Evolutionary conservation across 2,113 vertebrate species (phyloP).

Genomic region (Carassius gibelio): DNA sequence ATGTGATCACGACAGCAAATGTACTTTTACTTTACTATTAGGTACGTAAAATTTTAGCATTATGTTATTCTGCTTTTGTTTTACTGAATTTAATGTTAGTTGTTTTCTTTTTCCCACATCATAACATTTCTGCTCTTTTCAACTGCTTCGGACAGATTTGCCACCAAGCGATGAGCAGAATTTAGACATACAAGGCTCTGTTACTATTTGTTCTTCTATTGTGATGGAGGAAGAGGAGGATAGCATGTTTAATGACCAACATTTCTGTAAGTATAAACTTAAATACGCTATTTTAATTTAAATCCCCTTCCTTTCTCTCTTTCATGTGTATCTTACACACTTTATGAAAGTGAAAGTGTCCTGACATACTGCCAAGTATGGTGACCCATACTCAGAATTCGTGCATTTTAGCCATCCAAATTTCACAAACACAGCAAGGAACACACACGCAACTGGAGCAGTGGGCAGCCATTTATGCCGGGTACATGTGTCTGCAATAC

Average conservation of each 20-base stretch:
- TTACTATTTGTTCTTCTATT: conserved; percentile 24
- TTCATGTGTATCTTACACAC: background rate
- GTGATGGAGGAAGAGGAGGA: conserved; percentile 9
- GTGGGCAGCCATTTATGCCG: too few species aligned
- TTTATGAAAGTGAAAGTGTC: too few species aligned
- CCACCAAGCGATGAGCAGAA: conserved; percentile 47
- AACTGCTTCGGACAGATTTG: conserved; percentile 31
- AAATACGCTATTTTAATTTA: background rate
- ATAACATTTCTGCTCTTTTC: background rate
- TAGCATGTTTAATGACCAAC: conserved; percentile 33
- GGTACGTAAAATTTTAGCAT: too few species aligned
- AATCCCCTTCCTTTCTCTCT: background rate
- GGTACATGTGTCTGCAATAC: background rate
- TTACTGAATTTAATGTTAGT: background rate
- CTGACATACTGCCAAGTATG: too few species aligned
- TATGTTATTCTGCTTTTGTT: background rate
- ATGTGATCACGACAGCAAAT: background rate
- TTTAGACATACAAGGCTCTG: conserved; percentile 37
- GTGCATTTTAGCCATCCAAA: too few species aligned
- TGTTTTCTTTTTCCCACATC: background rate
- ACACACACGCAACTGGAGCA: too few species aligned
- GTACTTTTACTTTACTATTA: background rate
- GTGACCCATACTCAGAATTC: too few species aligned
- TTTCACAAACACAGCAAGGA: too few species aligned
- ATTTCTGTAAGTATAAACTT: conserved; percentile 46